Conservation (phyloP, 2,797 vertebrate species). For the Botia almorhae region DNA sequence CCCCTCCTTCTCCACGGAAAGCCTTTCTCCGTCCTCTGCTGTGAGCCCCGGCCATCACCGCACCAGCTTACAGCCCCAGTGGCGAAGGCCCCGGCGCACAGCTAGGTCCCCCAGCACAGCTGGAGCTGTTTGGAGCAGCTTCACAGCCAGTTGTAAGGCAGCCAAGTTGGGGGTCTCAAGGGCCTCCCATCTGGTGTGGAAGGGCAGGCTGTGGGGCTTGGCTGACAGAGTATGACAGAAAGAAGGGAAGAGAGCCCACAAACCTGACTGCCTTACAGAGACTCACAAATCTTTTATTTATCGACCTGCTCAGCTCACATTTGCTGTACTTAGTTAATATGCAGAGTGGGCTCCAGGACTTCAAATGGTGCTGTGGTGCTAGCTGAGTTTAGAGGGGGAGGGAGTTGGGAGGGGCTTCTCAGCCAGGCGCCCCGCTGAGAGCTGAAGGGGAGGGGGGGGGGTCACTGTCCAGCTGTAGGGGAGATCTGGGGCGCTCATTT, state of each 20-base stretch:
- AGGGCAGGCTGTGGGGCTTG: conserved; percentile 61
- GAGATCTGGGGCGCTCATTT: conserved; percentile 57
- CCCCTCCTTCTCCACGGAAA: conserved; percentile 70
- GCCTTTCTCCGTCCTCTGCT: conserved; percentile 66
- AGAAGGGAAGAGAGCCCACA: conserved; percentile 43
- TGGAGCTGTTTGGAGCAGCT: conserved; percentile 74
- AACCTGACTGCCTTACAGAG: conserved; percentile 56
- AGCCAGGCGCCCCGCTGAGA: conserved; percentile 61
- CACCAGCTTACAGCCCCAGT: conserved; percentile 38
- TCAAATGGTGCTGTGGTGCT: conserved; percentile 63
- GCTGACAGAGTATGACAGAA: conserved; percentile 45
- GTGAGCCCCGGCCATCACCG: conserved; percentile 35
- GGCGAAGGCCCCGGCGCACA: conserved; percentile 59
- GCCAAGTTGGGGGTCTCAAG: conserved; percentile 73
- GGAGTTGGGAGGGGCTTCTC: conserved; percentile 47
- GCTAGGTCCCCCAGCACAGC: conserved; percentile 68
- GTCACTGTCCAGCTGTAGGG: conserved; percentile 53
- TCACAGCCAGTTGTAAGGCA: conserved; percentile 69
- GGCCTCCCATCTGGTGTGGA: conserved; percentile 68
- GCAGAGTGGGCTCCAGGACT: conserved; percentile 68
- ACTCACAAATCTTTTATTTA: conserved; percentile 75
- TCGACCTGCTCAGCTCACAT: conserved; percentile 62
- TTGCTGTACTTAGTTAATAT: conserved; percentile 72
- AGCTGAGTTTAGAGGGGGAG: conserved; percentile 50
- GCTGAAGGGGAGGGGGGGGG: conserved; percentile 40